Evolutionary conservation across 2,888 invertebrate species (phyloP), one percentile per base, ranked within the genome.

Genomic region (Sphaerophoria taeniata): DNA sequence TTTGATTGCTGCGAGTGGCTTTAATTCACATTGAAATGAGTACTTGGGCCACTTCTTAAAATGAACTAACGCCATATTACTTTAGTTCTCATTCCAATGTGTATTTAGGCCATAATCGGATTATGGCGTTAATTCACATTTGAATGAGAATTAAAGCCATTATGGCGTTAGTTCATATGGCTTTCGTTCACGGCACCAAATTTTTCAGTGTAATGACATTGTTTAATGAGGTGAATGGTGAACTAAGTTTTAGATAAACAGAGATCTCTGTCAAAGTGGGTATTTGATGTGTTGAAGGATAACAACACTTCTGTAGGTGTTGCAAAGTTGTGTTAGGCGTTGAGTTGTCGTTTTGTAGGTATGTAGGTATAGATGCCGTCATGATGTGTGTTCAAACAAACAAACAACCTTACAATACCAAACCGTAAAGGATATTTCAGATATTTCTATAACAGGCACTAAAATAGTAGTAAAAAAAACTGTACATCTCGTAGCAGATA

Each of bases 401-500:
- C 31, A 67, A 9, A 43, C 71, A 65, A 58, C 31, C 31, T 31
- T 6, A 39, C 33, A 79, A 75, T 75, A 79, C 71, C 61, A 75
- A 79, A 79, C 58, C 65, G 60, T 58, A 79, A 75, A 36, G 53
- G 31, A 65, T 63, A 74, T 79, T 83, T 73, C 36, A 53, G 31
- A 65, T 63, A 74, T 79, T 83, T 73, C 36, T 65, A 69, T 79
- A 67, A 60, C 58, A 45, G 31, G 7, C 39, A 24, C 24, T 24
- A 24, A 24, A 24, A 24, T 24, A 24, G 1, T 24, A 45, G 6
- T 5, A 24, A 12, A 36, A 4, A n/a, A 51, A 47, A 49, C 4
- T 9, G 11, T 7, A 34, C 24, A 24, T 24, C 24, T 24, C 24
- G 12, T n/a, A 45, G 2, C 45, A 34, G 34, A 61, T n/a, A 74